phyloP scores from a whole-genome alignment of 1,140 invertebrate species.

The Archivesica marissinica region DNA sequence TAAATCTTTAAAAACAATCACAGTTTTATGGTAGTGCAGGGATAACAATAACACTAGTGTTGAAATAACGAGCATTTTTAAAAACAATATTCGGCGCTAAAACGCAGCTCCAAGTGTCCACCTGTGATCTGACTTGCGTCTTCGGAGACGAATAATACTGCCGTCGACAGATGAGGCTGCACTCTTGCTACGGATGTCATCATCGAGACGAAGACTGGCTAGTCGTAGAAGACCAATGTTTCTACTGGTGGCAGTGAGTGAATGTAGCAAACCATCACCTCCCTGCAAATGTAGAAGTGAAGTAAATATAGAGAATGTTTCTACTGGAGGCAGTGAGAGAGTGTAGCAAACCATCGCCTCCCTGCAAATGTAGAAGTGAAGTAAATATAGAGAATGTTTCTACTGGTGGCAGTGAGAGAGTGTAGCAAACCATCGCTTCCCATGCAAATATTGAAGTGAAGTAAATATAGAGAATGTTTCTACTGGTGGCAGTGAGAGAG shows the following conservation, averaged over 20 bases:
- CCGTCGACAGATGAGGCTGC: conserved; percentile 76
- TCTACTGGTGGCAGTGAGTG: conserved; percentile 80
- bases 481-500: too few relatives aligned
- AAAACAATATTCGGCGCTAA: conserved; percentile 48
- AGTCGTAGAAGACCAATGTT: conserved; percentile 82
- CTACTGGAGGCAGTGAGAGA: too few relatives aligned
- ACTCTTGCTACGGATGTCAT: conserved; percentile 81
- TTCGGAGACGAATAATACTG: conserved; percentile 79
- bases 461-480: too few relatives aligned
- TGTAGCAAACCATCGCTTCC: too few relatives aligned
- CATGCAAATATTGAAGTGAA: too few relatives aligned
- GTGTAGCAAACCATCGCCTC: too few relatives aligned
- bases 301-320: too few relatives aligned
- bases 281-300: conserved; percentile 74
- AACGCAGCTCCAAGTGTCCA: conserved; percentile 81
- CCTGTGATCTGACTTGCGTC: conserved; percentile 79
- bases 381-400: too few relatives aligned
- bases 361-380: too few relatives aligned
- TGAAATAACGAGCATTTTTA: conserved; percentile 1
- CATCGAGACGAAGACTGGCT: conserved; percentile 74
- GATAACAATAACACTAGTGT: conserved; percentile 33
- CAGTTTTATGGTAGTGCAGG: conserved; percentile 30
- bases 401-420: too few relatives aligned
- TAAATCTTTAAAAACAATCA: conserved; percentile 24
- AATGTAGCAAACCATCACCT: conserved; percentile 80